Evolutionary conservation across 92 coral and sea anemone genomes (phyloP), one percentile per base, ranked within the genome.

Genomic region (Zoanthus solanderi): DNA sequence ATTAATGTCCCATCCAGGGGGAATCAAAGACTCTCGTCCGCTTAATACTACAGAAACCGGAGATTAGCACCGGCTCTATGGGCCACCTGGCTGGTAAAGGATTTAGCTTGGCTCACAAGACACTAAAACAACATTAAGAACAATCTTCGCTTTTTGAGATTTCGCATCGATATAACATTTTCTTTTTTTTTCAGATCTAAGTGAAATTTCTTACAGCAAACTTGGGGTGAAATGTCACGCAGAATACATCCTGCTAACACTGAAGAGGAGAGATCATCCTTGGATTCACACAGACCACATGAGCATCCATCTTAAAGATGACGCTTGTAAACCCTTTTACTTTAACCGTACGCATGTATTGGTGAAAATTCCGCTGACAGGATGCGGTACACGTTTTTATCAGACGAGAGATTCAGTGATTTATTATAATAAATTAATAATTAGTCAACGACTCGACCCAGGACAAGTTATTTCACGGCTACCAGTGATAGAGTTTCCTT

Each of bases 281-380:
- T 93, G 96, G 96, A 78, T 93, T 45, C 90, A 89, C 77, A 66
- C 91, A 47, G 89, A 84, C 17, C 92, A 87, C 76, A 85, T 93
- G 89, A 73, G 71, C 47, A 89, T 91, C 29, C 96, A 91, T 68
- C 93, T 93, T 60, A 87, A 45, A 16, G 93, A 93, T 74, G 90
- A 89, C 44, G 14, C 60, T 75, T 93, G 96, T 52, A 54, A 79
- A 75, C 88, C 94, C 13, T 75, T 82, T 74, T 84, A 65, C 68
- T 80, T 78, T 37, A 90, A 89, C 91, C 60, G 65, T 23, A 87
- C 93, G 78, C 93, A 84, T 58, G 91, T 92, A 71, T 60, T 85
- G 11, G 46, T 93, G 17, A 83, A 89, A 60, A 50, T 90, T 34
- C 92, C 94, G 79, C 90, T 87, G 84, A 78, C 83, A 23, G 56